Evolutionary conservation across 2,888 invertebrate species (phyloP).

Genomic region (Acronicta psi): DNA sequence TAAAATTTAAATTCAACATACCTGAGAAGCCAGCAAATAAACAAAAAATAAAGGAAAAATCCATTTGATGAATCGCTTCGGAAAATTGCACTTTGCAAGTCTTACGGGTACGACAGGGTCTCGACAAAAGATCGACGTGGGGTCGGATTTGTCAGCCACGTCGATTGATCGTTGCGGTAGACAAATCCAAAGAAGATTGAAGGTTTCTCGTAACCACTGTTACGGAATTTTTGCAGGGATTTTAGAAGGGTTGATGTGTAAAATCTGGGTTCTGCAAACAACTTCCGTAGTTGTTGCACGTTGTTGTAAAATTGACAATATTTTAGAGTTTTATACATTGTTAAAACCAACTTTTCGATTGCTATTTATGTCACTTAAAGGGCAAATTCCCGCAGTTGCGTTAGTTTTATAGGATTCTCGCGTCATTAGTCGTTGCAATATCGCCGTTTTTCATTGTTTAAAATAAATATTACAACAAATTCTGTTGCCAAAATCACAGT

Average conservation of each 20-base stretch:
- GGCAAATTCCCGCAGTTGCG: no score
- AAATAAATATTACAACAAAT: not conserved
- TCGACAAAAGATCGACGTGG: slow-evolving; percentile 33
- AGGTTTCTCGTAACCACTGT: not conserved
- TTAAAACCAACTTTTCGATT: no score
- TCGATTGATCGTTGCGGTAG: slow-evolving; percentile 36
- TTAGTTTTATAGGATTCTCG: no score
- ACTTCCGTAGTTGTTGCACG: no score
- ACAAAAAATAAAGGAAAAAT: slow-evolving; percentile 22
- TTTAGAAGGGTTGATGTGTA: not conserved
- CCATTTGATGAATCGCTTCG: slow-evolving; percentile 6
- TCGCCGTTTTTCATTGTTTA: no score
- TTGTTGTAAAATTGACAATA: no score
- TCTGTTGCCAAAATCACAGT: slow-evolving; percentile 2
- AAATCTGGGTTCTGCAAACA: no score
- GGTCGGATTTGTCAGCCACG: slow-evolving; percentile 32
- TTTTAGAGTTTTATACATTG: no score
- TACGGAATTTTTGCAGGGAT: not conserved
- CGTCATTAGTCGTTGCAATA: no score
- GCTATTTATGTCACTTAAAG: no score
- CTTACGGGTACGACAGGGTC: slow-evolving; percentile 8
- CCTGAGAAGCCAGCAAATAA: not conserved
- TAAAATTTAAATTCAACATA: no score
- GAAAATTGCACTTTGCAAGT: slow-evolving; percentile 32
- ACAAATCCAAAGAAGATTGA: slow-evolving; percentile 21